Evolutionary conservation across 2,888 invertebrate species (phyloP), one percentile per base, ranked within the genome.

Genomic region (Altica lythri): DNA sequence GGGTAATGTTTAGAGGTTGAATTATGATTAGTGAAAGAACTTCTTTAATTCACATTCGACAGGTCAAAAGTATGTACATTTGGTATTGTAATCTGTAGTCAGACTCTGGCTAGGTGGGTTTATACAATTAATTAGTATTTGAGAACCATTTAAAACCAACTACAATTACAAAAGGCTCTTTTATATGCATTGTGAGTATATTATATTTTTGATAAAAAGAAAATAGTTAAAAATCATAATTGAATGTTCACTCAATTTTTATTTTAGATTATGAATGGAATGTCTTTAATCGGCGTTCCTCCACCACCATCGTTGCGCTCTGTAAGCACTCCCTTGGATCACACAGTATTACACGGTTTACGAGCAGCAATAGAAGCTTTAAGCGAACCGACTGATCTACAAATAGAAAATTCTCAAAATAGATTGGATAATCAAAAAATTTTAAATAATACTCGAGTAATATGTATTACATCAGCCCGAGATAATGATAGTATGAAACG

Each of bases 381-480:
- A 2, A 88, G 89, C 13, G 91, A 95, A 73, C 84, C 88, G 22
- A 89, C 92, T 0, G 90, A 91, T 13, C 78, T 83, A 45, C 92
- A 95, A 72, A 78, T 84, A 27, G 82, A 82, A 58, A 81, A 80
- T 63, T 72, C 79, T 9, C 65, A 66, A 61, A 75, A 78, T 1
- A 69, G 43, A 4, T 16, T 48, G 18, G 78, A 75, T 19, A 64
- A 65, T 2, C 66, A 76, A 10, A 70, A 69, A 19, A 77, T 79
- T 53, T 49, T 73, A 22, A 77, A 77, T 60, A 83, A 86, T 55
- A 93, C 94, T 8, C 81, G 95, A 57, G 89, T 96, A 10, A 90
- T 96, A 67, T 94, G 94, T 70, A 88, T 96, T 25, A 95, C 95
- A 4, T 89, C 92, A 62, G 89, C 93, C 0, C 82, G 92, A 63